Conservation (phyloP, 2,888 invertebrate genomes). For the Tinea pellionella region DNA sequence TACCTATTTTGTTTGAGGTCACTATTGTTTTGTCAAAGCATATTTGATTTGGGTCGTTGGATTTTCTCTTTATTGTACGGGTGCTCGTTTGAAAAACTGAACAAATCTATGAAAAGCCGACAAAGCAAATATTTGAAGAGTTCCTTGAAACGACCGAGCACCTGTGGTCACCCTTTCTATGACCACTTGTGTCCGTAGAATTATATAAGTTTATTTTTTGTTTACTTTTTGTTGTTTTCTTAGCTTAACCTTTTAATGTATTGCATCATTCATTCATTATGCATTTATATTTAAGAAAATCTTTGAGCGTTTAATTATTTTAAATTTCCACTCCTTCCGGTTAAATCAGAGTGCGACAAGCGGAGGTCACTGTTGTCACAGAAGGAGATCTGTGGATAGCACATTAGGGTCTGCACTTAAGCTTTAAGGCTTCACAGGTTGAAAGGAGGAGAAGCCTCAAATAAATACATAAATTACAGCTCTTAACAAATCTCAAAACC, state of each 20-base stretch:
- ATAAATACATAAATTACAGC: slow-evolving; percentile 23
- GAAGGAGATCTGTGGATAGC: too few relatives aligned
- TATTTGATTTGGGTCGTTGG: slow-evolving; percentile 58
- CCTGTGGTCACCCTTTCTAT: slow-evolving; percentile 55
- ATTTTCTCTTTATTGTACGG: slow-evolving; percentile 50
- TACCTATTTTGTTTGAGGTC: slow-evolving; percentile 11
- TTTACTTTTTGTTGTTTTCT: neutral
- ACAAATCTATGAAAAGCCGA: slow-evolving; percentile 54
- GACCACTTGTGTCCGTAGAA: slow-evolving; percentile 35
- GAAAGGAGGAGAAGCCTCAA: neutral
- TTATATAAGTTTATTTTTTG: neutral
- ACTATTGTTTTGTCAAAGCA: slow-evolving; percentile 59
- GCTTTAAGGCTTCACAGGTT: too few relatives aligned
- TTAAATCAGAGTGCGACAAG: too few relatives aligned
- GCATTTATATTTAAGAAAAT: too few relatives aligned
- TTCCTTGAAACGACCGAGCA: slow-evolving; percentile 38
- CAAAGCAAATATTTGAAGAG: slow-evolving; percentile 65
- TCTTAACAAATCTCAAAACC: slow-evolving; percentile 24
- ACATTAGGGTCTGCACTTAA: too few relatives aligned
- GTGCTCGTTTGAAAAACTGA: slow-evolving; percentile 35
- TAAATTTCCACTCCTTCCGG: too few relatives aligned
- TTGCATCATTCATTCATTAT: too few relatives aligned
- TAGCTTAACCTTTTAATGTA: too few relatives aligned
- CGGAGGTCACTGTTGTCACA: too few relatives aligned
- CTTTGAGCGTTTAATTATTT: too few relatives aligned